Evolutionary conservation across 2,797 vertebrate species (phyloP).

Genomic region (Falco cherrug): DNA sequence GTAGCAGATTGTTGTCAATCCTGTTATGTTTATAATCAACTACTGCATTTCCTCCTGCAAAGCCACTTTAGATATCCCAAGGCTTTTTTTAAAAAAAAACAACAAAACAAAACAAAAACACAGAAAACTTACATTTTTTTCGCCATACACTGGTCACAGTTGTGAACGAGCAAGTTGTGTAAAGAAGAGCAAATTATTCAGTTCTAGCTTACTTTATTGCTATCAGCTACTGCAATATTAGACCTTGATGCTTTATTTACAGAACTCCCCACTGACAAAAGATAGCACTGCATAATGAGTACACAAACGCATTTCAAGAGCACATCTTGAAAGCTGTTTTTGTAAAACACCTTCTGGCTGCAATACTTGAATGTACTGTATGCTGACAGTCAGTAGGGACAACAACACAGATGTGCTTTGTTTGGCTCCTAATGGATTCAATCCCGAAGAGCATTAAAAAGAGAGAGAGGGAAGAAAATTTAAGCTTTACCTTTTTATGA

Average conservation of each 20-base stretch:
- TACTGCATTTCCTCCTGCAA: slow-evolving; percentile 18
- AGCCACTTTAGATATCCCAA: background rate
- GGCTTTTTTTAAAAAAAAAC: background rate
- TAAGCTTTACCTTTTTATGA: slow-evolving; percentile 41
- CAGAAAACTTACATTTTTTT: background rate
- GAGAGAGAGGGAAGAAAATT: slow-evolving; percentile 22
- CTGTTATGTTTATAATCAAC: background rate
- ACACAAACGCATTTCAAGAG: slow-evolving; percentile 75
- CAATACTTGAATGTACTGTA: slow-evolving; percentile 72
- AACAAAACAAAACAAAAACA: background rate
- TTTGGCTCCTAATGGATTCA: slow-evolving; percentile 74
- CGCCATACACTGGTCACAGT: background rate
- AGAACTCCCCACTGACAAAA: slow-evolving; percentile 73
- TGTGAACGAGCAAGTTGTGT: slow-evolving; percentile 8
- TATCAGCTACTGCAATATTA: slow-evolving; percentile 62
- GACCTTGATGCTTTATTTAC: slow-evolving; percentile 73
- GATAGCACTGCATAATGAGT: slow-evolving; percentile 70
- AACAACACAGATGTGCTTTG: slow-evolving; percentile 72
- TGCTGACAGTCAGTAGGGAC: slow-evolving; percentile 71
- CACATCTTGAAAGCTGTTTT: slow-evolving; percentile 75
- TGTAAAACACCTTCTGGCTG: slow-evolving; percentile 75
- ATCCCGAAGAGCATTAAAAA: slow-evolving; percentile 16
- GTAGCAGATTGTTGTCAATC: background rate
- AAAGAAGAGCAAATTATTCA: slow-evolving; percentile 33
- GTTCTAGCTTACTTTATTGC: slow-evolving; percentile 37